Evolutionary conservation across 92 coral and sea anemone genomes (phyloP).

Genomic region (Montipora capitata): DNA sequence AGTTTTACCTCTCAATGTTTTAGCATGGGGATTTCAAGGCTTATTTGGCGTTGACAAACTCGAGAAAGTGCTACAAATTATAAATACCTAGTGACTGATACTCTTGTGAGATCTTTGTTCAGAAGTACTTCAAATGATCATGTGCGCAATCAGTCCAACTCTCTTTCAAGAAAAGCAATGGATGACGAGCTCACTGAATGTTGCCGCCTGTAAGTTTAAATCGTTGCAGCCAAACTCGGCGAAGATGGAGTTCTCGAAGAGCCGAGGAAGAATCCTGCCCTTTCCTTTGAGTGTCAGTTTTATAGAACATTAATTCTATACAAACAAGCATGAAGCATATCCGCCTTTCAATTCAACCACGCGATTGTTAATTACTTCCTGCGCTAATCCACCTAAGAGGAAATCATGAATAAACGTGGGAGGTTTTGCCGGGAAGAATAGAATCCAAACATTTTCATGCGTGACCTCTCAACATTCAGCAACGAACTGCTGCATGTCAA

Average conservation of each 20-base stretch:
- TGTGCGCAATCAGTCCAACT: neutral
- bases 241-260: neutral
- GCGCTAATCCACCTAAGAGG: conserved; percentile 14
- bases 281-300: neutral
- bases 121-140: neutral
- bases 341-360: conserved; percentile 8
- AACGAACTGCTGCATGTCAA: too few relatives aligned
- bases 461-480: neutral
- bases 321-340: conserved; percentile 23
- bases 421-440: neutral
- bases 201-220: too few relatives aligned
- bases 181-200: too few relatives aligned
- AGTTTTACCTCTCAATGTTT: neutral
- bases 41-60: neutral
- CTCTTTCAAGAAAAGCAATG: neutral
- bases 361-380: conserved; percentile 31
- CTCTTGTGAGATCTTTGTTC: conserved; percentile 1
- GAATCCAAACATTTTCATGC: neutral
- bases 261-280: neutral
- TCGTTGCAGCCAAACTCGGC: too few relatives aligned
- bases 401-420: conserved; percentile 18
- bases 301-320: conserved; percentile 9
- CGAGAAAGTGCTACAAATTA: conserved; percentile 6
- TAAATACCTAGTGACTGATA: neutral
- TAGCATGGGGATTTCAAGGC: neutral